These are phyloP conservation scores for Drosophila kanapiae DNA, from an alignment of 1,140 invertebrate genomes.

Conservation along the genomic window DNA sequence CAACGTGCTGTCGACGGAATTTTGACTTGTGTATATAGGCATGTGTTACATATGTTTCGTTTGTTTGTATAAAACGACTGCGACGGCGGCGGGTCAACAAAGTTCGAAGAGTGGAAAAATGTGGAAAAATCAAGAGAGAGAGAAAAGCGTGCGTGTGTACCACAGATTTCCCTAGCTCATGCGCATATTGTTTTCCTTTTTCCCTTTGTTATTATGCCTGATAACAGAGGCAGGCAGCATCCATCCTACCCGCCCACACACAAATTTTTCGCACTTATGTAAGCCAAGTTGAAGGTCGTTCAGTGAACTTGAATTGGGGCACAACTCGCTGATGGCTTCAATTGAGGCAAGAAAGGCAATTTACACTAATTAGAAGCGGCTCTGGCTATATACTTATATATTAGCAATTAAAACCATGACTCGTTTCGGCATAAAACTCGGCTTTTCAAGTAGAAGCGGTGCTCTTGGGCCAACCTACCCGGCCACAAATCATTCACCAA, in stretches of 20 bases:
- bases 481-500: conserved; percentile 9
- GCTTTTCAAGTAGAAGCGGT: background rate
- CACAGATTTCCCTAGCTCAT: conserved; percentile 41
- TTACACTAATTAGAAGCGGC: conserved; percentile 43
- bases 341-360: conserved; percentile 13
- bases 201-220: conserved; percentile 39
- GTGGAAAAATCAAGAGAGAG: background rate
- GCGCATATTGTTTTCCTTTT: conserved; percentile 54
- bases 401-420: conserved; percentile 21
- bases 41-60: conserved; percentile 4
- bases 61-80: background rate
- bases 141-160: conserved; percentile 14
- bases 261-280: conserved; percentile 41
- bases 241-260: background rate
- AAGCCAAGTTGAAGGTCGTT: conserved; percentile 69
- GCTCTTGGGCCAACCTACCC: background rate
- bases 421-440: conserved; percentile 22
- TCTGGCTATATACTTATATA: conserved; percentile 3
- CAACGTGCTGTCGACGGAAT: conserved; percentile 37
- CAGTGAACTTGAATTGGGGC: conserved; percentile 48
- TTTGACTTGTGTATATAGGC: background rate
- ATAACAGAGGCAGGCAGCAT: conserved; percentile 47
- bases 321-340: background rate
- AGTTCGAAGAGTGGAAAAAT: conserved; percentile 28
- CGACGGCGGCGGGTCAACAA: conserved; percentile 4